Conservation (phyloP, 2,113 vertebrate species). For the Urocolius indicus region DNA sequence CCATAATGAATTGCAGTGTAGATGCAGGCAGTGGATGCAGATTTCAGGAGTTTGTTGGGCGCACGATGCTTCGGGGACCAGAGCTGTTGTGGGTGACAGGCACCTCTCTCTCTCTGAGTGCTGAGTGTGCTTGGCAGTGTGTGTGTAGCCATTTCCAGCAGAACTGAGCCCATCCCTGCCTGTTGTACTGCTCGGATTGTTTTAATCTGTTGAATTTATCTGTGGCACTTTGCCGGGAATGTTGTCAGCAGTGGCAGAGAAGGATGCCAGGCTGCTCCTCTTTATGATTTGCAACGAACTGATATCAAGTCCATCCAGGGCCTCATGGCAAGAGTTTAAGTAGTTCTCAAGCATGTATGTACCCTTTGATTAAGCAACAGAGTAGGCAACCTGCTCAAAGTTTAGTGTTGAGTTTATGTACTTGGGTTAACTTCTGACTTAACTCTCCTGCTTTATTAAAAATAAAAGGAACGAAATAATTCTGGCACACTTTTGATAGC, state of each 20-base stretch:
- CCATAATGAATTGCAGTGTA: background rate
- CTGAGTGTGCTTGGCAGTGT: background rate
- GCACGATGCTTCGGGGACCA: background rate
- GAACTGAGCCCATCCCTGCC: conserved; percentile 6
- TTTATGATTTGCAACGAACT: background rate
- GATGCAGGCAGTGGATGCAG: background rate
- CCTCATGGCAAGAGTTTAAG: background rate
- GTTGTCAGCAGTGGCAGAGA: conserved; percentile 26
- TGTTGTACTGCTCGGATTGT: background rate
- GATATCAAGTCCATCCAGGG: background rate
- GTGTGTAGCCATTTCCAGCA: background rate
- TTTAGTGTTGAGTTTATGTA: background rate
- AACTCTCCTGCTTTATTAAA: background rate
- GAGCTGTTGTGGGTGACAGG: background rate
- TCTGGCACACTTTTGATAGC: background rate
- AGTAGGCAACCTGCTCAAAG: background rate
- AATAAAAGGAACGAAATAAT: background rate
- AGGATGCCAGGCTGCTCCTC: conserved; percentile 17
- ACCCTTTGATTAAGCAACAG: background rate
- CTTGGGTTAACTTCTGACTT: background rate
- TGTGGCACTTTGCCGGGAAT: conserved; percentile 33
- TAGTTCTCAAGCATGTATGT: background rate
- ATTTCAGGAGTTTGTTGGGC: background rate
- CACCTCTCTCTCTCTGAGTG: rapidly evolving
- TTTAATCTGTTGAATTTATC: conserved; percentile 35